Evolutionary conservation across 2,797 vertebrate species (phyloP).

Genomic region (Neostethus bicornis): DNA sequence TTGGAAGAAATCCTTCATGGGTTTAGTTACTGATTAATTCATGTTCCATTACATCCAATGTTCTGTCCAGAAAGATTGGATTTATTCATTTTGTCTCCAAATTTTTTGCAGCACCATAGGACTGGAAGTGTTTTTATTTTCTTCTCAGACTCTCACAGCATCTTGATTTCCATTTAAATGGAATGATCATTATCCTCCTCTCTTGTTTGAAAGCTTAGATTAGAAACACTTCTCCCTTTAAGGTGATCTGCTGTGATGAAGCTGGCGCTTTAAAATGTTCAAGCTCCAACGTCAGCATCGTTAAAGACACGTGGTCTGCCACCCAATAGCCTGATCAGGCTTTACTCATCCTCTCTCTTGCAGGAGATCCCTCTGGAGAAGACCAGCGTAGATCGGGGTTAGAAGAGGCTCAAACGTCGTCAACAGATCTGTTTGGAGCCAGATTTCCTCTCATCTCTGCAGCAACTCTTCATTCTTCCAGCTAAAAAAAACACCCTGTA

Average conservation of each 20-base stretch:
- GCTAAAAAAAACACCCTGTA: slow-evolving; percentile 46
- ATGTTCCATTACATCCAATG: no score
- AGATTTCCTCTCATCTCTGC: slow-evolving; percentile 27
- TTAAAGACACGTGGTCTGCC: slow-evolving; percentile 58
- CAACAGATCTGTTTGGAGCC: slow-evolving; percentile 32
- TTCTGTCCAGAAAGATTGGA: no score
- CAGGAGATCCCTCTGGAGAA: slow-evolving; percentile 72
- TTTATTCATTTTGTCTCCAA: no score
- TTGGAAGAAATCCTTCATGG: no score
- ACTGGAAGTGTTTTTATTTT: no score
- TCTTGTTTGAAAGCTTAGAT: slow-evolving; percentile 3
- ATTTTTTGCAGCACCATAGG: no score
- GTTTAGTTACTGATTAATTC: no score
- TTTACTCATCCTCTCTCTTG: slow-evolving; percentile 55
- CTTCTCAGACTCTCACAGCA: no score
- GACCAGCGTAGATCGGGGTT: slow-evolving; percentile 55
- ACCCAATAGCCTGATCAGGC: slow-evolving; percentile 64
- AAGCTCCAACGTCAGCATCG: slow-evolving; percentile 67
- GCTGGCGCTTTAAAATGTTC: slow-evolving; percentile 63
- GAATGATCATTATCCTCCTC: no score
- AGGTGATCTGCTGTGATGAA: slow-evolving; percentile 8
- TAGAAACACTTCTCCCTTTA: slow-evolving; percentile 8
- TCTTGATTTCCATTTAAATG: no score
- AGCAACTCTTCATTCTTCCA: slow-evolving; percentile 21
- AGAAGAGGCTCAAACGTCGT: slow-evolving; percentile 41